Evolutionary conservation across 2,797 vertebrate genomes (phyloP).

Genomic region (Iguana delicatissima): DNA sequence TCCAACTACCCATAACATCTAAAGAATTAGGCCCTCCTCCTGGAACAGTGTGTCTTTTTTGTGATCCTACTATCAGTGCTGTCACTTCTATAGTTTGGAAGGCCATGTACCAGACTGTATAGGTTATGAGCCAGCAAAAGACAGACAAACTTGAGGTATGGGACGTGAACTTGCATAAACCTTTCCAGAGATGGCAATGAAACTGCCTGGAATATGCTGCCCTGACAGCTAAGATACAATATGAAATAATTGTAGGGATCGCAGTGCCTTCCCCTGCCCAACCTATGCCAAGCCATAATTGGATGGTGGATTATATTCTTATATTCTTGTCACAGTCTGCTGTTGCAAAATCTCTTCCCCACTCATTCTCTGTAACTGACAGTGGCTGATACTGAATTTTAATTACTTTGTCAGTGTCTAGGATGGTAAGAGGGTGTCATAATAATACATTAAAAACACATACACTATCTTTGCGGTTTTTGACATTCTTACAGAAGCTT

Average conservation of each 20-base stretch:
- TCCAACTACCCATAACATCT: not conserved
- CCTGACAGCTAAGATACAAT: constrained; percentile 27
- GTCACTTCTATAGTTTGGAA: not conserved
- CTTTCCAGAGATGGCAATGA: not conserved
- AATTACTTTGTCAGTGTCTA: not conserved
- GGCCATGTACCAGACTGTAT: not conserved
- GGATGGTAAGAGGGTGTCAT: not conserved
- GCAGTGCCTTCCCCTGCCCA: not conserved
- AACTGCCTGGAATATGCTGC: not conserved
- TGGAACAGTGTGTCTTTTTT: not conserved
- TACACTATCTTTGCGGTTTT: not conserved
- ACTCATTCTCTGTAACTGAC: not conserved
- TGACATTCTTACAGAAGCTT: not conserved
- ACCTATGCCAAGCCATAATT: not conserved
- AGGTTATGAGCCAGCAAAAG: constrained; percentile 11
- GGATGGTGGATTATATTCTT: constrained; percentile 24
- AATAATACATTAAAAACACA: constrained; percentile 21
- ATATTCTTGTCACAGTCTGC: not conserved
- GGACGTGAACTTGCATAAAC: not conserved
- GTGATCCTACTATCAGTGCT: not conserved
- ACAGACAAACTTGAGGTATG: not conserved
- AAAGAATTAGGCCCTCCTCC: not conserved
- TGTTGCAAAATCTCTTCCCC: not conserved
- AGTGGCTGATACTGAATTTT: not conserved
- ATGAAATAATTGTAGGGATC: constrained; percentile 8